Evolutionary conservation across 2,113 vertebrate species (phyloP).

Genomic region (Aleadryas rufinucha): DNA sequence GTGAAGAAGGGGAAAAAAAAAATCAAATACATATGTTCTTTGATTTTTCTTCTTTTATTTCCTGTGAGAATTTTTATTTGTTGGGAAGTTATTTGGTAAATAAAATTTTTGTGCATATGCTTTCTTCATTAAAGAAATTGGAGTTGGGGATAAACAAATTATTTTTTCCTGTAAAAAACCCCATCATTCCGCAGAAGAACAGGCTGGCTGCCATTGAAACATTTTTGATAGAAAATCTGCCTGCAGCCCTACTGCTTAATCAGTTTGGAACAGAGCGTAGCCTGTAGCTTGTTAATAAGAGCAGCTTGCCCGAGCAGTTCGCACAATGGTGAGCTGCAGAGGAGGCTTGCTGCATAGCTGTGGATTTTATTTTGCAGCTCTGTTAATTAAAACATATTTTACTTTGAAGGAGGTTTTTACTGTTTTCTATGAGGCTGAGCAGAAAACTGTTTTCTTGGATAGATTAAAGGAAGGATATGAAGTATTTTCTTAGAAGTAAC

Average conservation of each 20-base stretch:
- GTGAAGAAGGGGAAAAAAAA: not conserved
- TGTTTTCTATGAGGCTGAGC: slow-evolving; percentile 29
- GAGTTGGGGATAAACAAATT: not conserved
- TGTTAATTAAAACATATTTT: slow-evolving; percentile 59
- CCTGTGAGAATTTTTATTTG: not conserved
- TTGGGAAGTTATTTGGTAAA: not conserved
- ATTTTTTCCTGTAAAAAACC: not conserved
- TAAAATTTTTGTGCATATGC: not conserved
- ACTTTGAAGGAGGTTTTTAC: slow-evolving; percentile 44
- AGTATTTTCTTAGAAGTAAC: not conserved
- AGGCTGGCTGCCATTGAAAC: slow-evolving; percentile 1
- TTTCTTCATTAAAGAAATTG: not conserved
- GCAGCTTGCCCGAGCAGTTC: slow-evolving; percentile 5
- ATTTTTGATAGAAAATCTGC: slow-evolving; percentile 42
- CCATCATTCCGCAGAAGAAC: not conserved
- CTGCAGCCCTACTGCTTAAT: slow-evolving; percentile 44
- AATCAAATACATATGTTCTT: not conserved
- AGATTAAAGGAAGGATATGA: slow-evolving; percentile 30
- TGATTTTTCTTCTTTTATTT: not conserved
- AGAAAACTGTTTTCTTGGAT: slow-evolving; percentile 12
- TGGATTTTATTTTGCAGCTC: slow-evolving; percentile 52
- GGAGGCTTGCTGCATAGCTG: slow-evolving; percentile 15
- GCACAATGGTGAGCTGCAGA: slow-evolving; percentile 3
- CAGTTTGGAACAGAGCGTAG: slow-evolving; percentile 15
- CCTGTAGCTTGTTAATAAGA: slow-evolving; percentile 54